phyloP scores from a whole-genome alignment of 2,888 invertebrate genomes.

The Crossocerus cetratus region DNA sequence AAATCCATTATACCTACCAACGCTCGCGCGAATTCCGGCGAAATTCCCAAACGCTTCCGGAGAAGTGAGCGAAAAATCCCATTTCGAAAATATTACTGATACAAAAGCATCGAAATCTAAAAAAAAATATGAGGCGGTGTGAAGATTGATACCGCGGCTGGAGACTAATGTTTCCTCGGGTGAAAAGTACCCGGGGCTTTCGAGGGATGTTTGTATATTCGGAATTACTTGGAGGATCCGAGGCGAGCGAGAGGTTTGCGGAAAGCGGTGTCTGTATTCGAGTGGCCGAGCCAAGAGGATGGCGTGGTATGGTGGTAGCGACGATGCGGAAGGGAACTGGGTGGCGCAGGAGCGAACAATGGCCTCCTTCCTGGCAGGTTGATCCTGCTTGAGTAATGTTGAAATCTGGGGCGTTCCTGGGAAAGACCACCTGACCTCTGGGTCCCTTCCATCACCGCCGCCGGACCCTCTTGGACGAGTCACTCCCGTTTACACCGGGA shows the following conservation, averaged over 20 bases:
- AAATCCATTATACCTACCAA: slow-evolving; percentile 30
- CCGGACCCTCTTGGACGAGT: slow-evolving; percentile 58
- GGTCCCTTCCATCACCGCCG: slow-evolving; percentile 53
- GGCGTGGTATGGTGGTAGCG: slow-evolving; percentile 41
- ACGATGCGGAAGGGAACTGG: slow-evolving; percentile 62
- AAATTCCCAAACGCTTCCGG: not conserved
- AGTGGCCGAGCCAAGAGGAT: slow-evolving; percentile 37
- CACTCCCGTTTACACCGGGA: slow-evolving; percentile 44
- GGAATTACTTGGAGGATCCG: slow-evolving; percentile 14
- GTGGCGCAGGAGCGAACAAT: slow-evolving; percentile 68
- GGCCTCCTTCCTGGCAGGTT: slow-evolving; percentile 71
- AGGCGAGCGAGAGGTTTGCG: slow-evolving; percentile 1
- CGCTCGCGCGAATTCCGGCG: not conserved
- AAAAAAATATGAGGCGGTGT: not conserved
- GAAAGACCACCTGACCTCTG: slow-evolving; percentile 72
- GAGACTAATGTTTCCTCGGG: not conserved
- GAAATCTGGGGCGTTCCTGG: slow-evolving; percentile 76
- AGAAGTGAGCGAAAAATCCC: not conserved
- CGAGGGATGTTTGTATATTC: not conserved
- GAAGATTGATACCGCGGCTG: slow-evolving; percentile 4
- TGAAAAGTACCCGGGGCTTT: too few species aligned
- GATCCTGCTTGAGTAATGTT: slow-evolving; percentile 77
- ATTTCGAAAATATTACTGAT: not conserved
- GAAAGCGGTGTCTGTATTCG: slow-evolving; percentile 31
- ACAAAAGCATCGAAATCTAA: not conserved